phyloP scores from a whole-genome alignment of 1,140 invertebrate genomes.

The Fopius arisanus region DNA sequence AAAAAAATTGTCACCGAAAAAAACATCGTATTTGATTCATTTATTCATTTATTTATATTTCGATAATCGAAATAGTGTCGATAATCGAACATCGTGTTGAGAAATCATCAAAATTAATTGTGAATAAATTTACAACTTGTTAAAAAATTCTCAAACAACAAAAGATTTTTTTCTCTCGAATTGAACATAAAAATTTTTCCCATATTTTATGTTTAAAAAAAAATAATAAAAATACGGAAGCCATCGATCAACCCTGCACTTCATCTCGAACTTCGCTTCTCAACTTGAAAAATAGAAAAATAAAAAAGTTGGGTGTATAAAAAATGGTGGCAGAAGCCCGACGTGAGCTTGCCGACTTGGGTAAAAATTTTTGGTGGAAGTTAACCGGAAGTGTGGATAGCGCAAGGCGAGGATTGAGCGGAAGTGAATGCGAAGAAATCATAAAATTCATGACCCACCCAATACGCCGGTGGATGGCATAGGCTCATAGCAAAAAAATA shows the following conservation, averaged over 20 bases:
- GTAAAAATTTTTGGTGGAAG: background rate
- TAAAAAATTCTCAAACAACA: too few relatives aligned
- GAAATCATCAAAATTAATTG: too few relatives aligned
- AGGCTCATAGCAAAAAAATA: background rate
- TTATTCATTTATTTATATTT: too few relatives aligned
- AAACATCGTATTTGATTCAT: too few relatives aligned
- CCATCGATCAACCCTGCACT: background rate
- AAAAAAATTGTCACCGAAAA: too few relatives aligned
- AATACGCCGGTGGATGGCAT: background rate
- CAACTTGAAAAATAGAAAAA: background rate
- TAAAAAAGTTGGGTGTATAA: background rate
- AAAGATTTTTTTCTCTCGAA: too few relatives aligned
- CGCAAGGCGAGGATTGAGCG: background rate
- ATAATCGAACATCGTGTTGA: too few relatives aligned
- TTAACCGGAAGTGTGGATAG: conserved; percentile 9
- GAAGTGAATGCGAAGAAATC: conserved; percentile 15
- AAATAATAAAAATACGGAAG: too few relatives aligned
- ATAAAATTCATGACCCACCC: conserved; percentile 9
- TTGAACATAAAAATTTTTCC: too few relatives aligned
- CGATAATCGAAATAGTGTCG: too few relatives aligned
- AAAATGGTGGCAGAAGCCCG: background rate
- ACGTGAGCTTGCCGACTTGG: background rate
- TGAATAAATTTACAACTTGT: too few relatives aligned
- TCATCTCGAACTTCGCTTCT: background rate
- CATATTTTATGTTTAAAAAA: too few relatives aligned